Percentiles rank a stretch among this genome's conserved stretches.
Evolutionary conservation across 2,888 invertebrate species (phyloP).

Genomic region (Nephrotoma appendiculata): DNA sequence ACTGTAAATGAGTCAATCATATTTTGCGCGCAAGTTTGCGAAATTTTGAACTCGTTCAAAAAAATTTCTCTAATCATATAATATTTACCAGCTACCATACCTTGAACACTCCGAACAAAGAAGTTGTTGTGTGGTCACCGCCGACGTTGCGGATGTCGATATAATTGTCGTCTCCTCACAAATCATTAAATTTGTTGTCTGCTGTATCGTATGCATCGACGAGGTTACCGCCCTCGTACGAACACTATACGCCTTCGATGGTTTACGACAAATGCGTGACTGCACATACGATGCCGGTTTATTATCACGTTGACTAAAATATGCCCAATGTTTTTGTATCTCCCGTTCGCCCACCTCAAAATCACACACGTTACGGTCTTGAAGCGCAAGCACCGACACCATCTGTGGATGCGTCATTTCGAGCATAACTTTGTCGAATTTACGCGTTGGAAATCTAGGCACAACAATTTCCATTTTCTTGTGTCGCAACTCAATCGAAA

Average conservation of each 20-base stretch:
- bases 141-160: neutral
- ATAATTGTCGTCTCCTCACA: neutral
- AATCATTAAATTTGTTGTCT: neutral
- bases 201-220: neutral
- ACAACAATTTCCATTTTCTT: constrained; percentile 23
- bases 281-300: neutral
- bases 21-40: neutral
- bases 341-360: neutral
- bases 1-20: neutral
- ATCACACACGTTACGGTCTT: neutral
- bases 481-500: constrained; percentile 45
- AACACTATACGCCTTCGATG: neutral
- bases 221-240: neutral
- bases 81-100: neutral
- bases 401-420: neutral
- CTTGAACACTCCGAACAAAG: neutral
- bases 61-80: neutral
- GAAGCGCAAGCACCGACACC: neutral
- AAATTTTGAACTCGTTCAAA: neutral
- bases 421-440: neutral
- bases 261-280: neutral
- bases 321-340: constrained; percentile 22
- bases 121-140: neutral
- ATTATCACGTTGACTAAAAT: constrained; percentile 22
- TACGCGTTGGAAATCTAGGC: neutral